A percentile compares a stretch with the other conserved stretches of the same genome.
Conservation (phyloP, 2,888 invertebrate genomes). For the Petrolisthes manimaculis region DNA sequence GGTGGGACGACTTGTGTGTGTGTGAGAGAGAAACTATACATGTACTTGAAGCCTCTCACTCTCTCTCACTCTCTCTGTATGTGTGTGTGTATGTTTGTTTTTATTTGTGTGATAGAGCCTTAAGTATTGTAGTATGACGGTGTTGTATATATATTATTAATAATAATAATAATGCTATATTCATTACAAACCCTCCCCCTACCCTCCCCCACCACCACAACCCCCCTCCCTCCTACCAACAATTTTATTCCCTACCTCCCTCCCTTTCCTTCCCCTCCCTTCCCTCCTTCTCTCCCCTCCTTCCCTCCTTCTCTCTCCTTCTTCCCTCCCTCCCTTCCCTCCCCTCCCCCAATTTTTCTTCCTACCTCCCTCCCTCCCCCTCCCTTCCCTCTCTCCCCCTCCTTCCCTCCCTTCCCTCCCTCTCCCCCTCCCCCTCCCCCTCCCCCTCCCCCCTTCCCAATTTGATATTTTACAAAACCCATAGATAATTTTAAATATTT, state of each 20-base stretch:
- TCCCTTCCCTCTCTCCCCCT: neutral
- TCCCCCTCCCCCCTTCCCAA: neutral
- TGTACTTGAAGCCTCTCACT: too few relatives aligned
- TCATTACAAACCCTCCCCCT: neutral
- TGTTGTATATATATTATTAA: conserved; percentile 41
- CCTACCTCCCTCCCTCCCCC: neutral
- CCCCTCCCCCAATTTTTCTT: neutral
- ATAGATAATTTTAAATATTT: conserved; percentile 40
- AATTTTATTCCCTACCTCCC: neutral
- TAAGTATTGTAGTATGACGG: conserved; percentile 30
- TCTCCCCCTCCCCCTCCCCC: neutral
- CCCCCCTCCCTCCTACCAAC: neutral
- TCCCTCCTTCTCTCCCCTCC: conserved; percentile 29
- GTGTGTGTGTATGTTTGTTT: neutral
- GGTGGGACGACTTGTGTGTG: too few relatives aligned
- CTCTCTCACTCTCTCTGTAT: too few relatives aligned
- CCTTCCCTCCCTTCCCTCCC: neutral
- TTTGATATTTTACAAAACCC: conserved; percentile 27
- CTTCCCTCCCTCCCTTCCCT: neutral
- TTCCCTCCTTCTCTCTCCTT: conserved; percentile 34
- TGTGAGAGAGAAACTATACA: too few relatives aligned
- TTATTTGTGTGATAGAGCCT: conserved; percentile 39
- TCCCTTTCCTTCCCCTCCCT: conserved; percentile 13
- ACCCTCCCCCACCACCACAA: neutral
- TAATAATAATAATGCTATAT: neutral